phyloP scores from a whole-genome alignment of 2,113 vertebrate species.

The Eulemur macaco region DNA sequence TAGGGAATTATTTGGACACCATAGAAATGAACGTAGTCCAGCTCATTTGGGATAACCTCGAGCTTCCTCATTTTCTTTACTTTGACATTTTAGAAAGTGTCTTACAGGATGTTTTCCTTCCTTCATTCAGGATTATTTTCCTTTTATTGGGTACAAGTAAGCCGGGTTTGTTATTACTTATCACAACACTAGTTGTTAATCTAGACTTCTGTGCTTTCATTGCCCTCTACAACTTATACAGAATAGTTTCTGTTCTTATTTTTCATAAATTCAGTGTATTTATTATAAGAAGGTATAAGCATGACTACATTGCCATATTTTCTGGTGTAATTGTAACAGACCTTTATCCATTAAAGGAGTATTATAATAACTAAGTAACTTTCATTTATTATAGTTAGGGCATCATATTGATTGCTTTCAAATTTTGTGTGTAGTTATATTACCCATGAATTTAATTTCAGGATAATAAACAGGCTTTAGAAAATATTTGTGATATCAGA shows the following conservation, averaged over 20 bases:
- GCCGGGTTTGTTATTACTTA: not conserved
- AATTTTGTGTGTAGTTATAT: not conserved
- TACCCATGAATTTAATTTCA: constrained; percentile 4
- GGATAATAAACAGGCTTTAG: not conserved
- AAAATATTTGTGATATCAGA: not conserved
- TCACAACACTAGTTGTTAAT: not conserved
- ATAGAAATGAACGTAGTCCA: not conserved
- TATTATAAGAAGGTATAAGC: not conserved
- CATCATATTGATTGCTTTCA: not conserved
- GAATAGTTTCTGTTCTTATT: not conserved
- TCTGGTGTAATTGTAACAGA: not conserved
- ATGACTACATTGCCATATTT: not conserved
- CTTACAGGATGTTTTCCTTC: not conserved
- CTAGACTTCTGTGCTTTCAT: not conserved
- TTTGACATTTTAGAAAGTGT: not conserved
- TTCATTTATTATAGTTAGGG: not conserved
- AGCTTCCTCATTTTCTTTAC: not conserved
- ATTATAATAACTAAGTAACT: not conserved
- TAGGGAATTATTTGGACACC: not conserved
- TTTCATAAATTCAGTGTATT: not conserved
- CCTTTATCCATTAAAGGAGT: not conserved
- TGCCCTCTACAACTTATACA: not conserved
- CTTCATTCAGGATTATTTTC: not conserved
- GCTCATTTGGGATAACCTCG: not conserved
- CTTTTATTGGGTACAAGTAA: not conserved